Evolutionary conservation across 2,888 invertebrate genomes (phyloP), one percentile per base, ranked within the genome.

Genomic region (Lampropteryx suffumata): DNA sequence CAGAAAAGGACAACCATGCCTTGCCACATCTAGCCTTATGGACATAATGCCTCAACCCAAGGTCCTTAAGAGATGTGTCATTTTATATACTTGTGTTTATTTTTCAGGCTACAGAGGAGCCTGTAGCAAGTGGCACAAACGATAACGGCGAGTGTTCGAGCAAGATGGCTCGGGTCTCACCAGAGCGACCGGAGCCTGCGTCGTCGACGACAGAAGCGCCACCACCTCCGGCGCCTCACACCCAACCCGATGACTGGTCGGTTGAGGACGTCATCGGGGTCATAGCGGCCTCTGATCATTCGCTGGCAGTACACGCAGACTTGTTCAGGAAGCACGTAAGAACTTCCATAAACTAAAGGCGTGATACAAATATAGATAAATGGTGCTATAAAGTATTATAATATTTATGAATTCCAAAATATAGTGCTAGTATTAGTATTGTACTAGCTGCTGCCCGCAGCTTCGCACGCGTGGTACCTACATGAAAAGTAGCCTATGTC

Each of bases 181-280:
- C 83, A 46, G 94, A 94, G 84, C 92, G 94, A 50, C 76, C 84
- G 40, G 94, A 94, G 83, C 92, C 94, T 14, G 94, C 94, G 1
- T 94, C 94, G 2, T 94, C 94, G 0, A 94, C 94, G 0, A 94
- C 94, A 13, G 90, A 91, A 59, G 77, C 79, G 64, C 91, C 82
- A 47, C 86, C 87, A 13, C 72, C 91, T 50, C 79, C 89, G 30
- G 71, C 82, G 40, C 68, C 73, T 11, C 50, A 55, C 53, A 48
- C 91, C 27, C 92, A 92, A 45, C 96, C 96, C 14, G 92, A 93
- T 13, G 96, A 97, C 71, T 99, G 98, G 99, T 94, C 95, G 10
- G 97, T 98, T 14, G 98, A 98, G 73, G 97, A 98, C 76, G 98
- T 98, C 50, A 98, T 98, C 69, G 94, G 95, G 59, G 96, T 96